Evolutionary conservation across 1,140 invertebrate species (phyloP).

Genomic region (Heliconius congener): DNA sequence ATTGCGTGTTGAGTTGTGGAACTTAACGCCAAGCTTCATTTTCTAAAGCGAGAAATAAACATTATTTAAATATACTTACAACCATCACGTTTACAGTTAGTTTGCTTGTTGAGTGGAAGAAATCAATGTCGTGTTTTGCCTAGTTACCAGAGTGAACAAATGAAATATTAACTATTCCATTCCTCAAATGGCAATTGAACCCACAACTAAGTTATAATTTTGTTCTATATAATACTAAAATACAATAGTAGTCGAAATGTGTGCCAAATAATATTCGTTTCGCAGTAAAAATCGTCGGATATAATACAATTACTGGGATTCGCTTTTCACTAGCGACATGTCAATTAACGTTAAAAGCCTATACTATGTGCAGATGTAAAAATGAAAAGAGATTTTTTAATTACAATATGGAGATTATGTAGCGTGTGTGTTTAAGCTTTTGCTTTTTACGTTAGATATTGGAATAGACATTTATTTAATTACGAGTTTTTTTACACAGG

Average conservation of each 20-base stretch:
- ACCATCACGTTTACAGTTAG: too few species aligned
- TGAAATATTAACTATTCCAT: too few species aligned
- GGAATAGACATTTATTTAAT: not conserved
- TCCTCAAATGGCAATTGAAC: too few species aligned
- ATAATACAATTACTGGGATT: not conserved
- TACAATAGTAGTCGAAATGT: not conserved
- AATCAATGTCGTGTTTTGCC: too few species aligned
- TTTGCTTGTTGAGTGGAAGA: too few species aligned
- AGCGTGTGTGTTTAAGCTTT: not conserved
- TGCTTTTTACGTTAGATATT: not conserved
- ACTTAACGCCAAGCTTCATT: too few species aligned
- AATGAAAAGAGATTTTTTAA: slow-evolving; percentile 8
- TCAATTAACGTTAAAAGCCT: slow-evolving; percentile 8
- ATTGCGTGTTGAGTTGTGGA: too few species aligned
- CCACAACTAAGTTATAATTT: too few species aligned
- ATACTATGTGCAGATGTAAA: not conserved
- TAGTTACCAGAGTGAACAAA: too few species aligned
- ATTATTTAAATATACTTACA: too few species aligned
- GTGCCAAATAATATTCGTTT: not conserved
- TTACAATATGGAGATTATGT: not conserved
- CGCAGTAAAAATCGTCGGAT: not conserved
- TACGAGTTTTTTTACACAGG: not conserved
- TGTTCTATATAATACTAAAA: not conserved
- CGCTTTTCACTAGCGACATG: slow-evolving; percentile 6
- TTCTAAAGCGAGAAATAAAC: too few species aligned